phyloP scores from a whole-genome alignment of 2,888 invertebrate species.

The Drosophila atroscutellata region DNA sequence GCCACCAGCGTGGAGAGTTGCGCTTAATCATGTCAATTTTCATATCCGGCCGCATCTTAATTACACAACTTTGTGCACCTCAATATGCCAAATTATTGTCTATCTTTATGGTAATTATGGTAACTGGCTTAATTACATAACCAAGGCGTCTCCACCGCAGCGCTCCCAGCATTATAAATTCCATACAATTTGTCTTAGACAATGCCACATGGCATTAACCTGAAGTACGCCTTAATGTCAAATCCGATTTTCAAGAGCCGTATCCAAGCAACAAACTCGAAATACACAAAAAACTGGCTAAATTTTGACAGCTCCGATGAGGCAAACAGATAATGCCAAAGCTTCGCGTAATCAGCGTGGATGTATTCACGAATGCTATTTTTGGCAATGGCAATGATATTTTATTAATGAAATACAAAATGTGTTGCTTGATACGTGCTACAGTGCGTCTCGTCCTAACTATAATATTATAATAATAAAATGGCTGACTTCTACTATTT shows the following conservation, averaged over 20 bases:
- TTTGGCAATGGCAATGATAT: constrained; percentile 28
- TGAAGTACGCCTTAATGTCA: constrained; percentile 68
- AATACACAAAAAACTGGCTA: constrained; percentile 10
- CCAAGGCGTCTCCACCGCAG: constrained; percentile 31
- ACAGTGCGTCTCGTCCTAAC: too few species aligned
- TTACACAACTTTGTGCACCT: constrained; percentile 49
- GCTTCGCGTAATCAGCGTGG: constrained; percentile 13
- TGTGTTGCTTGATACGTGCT: too few species aligned
- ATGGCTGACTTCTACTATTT: too few species aligned
- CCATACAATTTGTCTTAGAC: constrained; percentile 47
- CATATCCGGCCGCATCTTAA: constrained; percentile 66
- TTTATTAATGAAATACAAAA: not conserved
- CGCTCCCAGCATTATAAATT: constrained; percentile 31
- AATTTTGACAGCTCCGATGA: constrained; percentile 27
- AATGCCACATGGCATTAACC: constrained; percentile 53
- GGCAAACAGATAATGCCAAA: constrained; percentile 10
- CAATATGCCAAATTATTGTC: constrained; percentile 62
- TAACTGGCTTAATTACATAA: constrained; percentile 72
- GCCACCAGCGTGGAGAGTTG: constrained; percentile 38
- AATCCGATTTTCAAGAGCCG: constrained; percentile 54
- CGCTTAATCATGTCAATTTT: constrained; percentile 59
- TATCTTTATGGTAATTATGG: constrained; percentile 69
- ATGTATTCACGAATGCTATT: constrained; percentile 2
- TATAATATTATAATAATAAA: too few species aligned
- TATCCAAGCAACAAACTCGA: constrained; percentile 10